Evolutionary conservation across 2,113 vertebrate species (phyloP), one percentile per base, ranked within the genome.

Genomic region (Pholis gunnellus): DNA sequence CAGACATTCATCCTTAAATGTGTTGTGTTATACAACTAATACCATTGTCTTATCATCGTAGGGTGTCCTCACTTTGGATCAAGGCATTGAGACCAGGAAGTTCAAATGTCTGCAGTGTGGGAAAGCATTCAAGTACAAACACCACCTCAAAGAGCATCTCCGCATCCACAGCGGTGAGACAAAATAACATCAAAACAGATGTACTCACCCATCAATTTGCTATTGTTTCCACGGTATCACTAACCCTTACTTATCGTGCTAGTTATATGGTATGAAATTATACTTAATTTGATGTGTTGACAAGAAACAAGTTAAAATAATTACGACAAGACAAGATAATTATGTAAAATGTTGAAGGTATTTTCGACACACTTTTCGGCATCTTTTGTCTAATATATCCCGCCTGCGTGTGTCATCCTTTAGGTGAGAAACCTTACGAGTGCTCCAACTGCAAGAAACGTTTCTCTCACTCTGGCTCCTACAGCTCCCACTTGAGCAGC

Each of bases 51-150:
- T 73, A 60, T 78, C 20, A 5, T 60, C 54, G 54, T 61, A 94
- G 93, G 84, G 74, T 76, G 72, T 81, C 83, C 82, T 92, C 64
- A 27, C 67, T 48, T 89, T 92, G 75, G 95, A 95, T 71, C 93
- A 93, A 71, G 74, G 82, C 46, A 72, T 90, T 71, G 96, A 96
- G 86, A 95, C 87, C 78, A 93, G 96, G 75, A 96, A 96, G 91
- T 96, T 96, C 79, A 96, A 96, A 92, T 96, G 96, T 87, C 79
- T 92, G 70, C 94, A 96, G 86, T 96, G 96, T 93, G 96, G 95
- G 72, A 96, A 96, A 90, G 95, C 96, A 2, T 96, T 96, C 90
- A 96, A 96, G 90, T 96, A 96, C 92, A 96, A 96, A 86, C 96
- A 96, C 87, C 96, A 96, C 90, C 95, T 96, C 80, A 96, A 96